phyloP scores from a whole-genome alignment of 1,140 invertebrate species.

The Aphelenchoides besseyi region DNA sequence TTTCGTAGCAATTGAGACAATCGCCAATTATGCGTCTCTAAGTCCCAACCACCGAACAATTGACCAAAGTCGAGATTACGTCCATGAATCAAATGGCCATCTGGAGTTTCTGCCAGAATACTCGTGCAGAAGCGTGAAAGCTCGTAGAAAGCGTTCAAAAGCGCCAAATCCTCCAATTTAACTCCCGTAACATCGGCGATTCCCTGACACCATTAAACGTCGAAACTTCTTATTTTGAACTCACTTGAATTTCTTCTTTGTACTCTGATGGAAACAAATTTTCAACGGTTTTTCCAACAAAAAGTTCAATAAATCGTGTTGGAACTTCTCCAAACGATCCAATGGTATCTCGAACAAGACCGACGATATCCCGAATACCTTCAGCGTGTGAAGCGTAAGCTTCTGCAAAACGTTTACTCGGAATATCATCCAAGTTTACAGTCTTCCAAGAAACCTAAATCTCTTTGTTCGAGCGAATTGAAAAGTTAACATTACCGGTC shows the following conservation, averaged over 20 bases:
- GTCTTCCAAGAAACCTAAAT: conserved; percentile 26
- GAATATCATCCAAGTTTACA: conserved; percentile 27
- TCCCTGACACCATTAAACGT: conserved; percentile 15
- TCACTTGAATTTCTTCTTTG: conserved; percentile 26
- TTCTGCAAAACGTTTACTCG: conserved; percentile 21
- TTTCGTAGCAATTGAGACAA: conserved; percentile 29
- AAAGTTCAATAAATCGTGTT: conserved; percentile 12
- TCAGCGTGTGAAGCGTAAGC: conserved; percentile 14
- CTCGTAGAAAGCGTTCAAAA: conserved; percentile 63
- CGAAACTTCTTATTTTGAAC: conserved; percentile 6
- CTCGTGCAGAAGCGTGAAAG: conserved; percentile 69
- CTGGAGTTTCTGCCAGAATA: conserved; percentile 66
- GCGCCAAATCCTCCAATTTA: conserved; percentile 26
- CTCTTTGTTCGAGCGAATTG: no score
- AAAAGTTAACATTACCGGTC: neutral
- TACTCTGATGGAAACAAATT: conserved; percentile 26
- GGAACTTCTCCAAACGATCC: conserved; percentile 19
- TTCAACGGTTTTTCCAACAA: conserved; percentile 15
- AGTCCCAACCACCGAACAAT: neutral
- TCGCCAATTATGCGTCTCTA: conserved; percentile 64
- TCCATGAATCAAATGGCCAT: conserved; percentile 65
- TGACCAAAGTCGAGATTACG: conserved; percentile 69
- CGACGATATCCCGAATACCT: conserved; percentile 19
- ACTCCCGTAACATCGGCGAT: conserved; percentile 27
- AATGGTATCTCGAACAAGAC: neutral